Evolutionary conservation across 1,140 invertebrate genomes (phyloP), one percentile per base, ranked within the genome.

Genomic region (Zeugodacus cucurbitae): DNA sequence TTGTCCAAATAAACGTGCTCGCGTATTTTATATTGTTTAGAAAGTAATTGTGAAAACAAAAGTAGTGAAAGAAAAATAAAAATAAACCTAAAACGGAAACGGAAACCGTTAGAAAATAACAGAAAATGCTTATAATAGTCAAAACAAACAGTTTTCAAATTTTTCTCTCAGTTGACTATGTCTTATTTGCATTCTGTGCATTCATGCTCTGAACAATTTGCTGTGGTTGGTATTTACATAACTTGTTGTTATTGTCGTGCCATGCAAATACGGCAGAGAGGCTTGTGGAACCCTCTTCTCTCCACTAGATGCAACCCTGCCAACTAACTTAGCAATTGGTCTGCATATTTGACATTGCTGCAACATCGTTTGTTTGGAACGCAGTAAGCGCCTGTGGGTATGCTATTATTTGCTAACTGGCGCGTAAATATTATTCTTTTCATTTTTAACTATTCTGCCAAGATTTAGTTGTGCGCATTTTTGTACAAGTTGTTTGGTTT

Each of bases 401-500:
- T 82, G 74, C 41, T 11, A 44, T 78, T 78, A 26, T 78, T 78
- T 78, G 41, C 74, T 78, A 78, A 44, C 74, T 78, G 74, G 11
- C 74, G 74, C 7, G 74, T n/a, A 78, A 48, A 78, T 78, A 78
- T 78, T 78, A 44, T 48, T n/a, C n/a, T n/a, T 59, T 59, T 59
- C 58, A n/a, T n/a, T 59, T 59, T n/a, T 22, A 22, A 59, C 8
- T n/a, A 22, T 59, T 59, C 58, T 67, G 29, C 26, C 7, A 32
- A 26, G 11, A 7, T 67, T 26, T 67, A 67, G n/a, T 67, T 67
- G 32, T 32, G n/a, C 11, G 22, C 11, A 5, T 34, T 67, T 11
- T 8, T 29, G 11, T 7, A 32, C 0, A 78, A 44, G 11, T 14
- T 37, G 37, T n/a, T 37, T 17, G 4, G 3, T 78, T 48, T 78